Base-by-base conservation (phyloP, 2,888 invertebrate species). In the Mesorhabditis belari region DNA sequence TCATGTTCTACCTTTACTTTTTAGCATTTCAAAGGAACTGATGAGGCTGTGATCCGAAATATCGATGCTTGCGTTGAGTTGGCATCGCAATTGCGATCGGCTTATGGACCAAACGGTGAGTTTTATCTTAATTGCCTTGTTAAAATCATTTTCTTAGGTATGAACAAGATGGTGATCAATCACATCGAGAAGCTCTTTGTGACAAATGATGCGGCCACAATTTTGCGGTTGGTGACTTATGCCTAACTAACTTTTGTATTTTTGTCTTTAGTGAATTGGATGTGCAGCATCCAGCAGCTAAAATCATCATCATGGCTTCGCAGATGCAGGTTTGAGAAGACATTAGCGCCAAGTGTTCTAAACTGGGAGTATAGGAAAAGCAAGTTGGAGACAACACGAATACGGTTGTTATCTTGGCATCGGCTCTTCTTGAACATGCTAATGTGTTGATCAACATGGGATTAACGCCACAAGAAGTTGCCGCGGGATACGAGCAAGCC, bases 131-230 rank as follows among this genome's bases (percentile, higher is more conserved):
- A 53, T 54, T 26, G 28, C 6, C 5, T 5, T 4, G 12, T 62
- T n/a, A 29, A 2, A 44, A 24, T 5, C 1, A 4, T 19, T 5
- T 51, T 29, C 78, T 25, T 64, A 84, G 85, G 85, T 59, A 84
- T 85, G 80, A 98, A 98, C 83, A 99, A 99, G 86, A 95, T 99
- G 91, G 89, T 99, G 24, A 96, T 99, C 63, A 99, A 98, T 84
- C 95, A 98, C 82, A 87, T 99, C 72, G 95, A 95, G 80, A 98
- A 98, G 81, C 88, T 96, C 75, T 98, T 96, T 85, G 91, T 99
- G 3, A 99, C 98, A 1, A 96, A 92, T 82, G 98, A 99, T 86
- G 98, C 96, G 24, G 96, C 93, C 0, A 98, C 98, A 0, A 96
- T 99, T 66, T 90, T 99, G 75, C 87, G 65, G 29, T 26, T 25